These are phyloP conservation scores for Tachycineta bicolor DNA, from an alignment of 2,113 vertebrate species.

Conservation along the genomic window DNA sequence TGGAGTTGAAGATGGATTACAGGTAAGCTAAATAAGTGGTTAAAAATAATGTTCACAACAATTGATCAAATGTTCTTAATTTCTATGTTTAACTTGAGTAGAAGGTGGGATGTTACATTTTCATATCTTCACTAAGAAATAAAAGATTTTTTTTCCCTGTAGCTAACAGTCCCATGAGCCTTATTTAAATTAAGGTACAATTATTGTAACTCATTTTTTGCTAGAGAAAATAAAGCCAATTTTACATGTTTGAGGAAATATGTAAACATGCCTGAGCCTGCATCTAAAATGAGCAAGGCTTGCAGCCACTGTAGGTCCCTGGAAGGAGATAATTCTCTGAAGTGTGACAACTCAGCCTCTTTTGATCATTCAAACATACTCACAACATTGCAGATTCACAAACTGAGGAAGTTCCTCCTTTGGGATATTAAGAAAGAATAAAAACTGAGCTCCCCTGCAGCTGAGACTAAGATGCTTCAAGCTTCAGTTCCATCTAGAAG, in stretches of 20 bases:
- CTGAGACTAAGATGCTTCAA: not conserved
- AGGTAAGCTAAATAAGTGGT: not conserved
- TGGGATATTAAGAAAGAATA: not conserved
- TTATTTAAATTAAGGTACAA: not conserved
- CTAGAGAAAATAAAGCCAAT: not conserved
- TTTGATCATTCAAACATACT: not conserved
- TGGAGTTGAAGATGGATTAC: not conserved
- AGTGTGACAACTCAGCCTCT: not conserved
- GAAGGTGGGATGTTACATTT: not conserved
- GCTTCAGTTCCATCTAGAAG: not conserved
- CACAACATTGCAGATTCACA: not conserved
- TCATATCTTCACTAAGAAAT: not conserved
- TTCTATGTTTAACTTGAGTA: not conserved
- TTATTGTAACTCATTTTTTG: not conserved
- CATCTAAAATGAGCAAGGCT: not conserved
- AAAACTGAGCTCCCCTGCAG: not conserved
- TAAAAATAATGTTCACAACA: not conserved
- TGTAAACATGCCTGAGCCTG: not conserved
- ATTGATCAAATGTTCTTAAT: not conserved
- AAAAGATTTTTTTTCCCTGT: not conserved
- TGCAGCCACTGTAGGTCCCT: not conserved
- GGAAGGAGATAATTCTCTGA: not conserved
- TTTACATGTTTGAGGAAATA: not conserved
- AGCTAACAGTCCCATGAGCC: not conserved
- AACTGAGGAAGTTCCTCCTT: not conserved